These are phyloP conservation scores for Macrobrachium nipponense DNA, from an alignment of 1,140 invertebrate species.

Conservation along the genomic window DNA sequence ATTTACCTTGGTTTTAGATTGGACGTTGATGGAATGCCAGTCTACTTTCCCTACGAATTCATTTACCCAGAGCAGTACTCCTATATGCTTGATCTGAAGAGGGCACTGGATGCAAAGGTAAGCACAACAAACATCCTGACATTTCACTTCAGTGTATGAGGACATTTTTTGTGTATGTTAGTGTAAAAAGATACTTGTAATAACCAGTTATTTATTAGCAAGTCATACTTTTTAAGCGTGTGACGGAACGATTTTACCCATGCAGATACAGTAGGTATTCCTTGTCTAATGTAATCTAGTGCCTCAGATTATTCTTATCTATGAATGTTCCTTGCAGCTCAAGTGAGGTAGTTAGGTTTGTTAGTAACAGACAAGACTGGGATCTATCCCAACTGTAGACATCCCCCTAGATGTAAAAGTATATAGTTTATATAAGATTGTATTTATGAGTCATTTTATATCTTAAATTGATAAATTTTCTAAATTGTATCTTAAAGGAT, in stretches of 20 bases:
- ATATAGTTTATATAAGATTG: too few species aligned
- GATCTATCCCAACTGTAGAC: too few species aligned
- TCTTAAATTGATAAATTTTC: constrained; percentile 26
- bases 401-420: too few species aligned
- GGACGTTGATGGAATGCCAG: constrained; percentile 92
- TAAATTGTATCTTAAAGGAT: background rate
- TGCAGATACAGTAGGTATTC: too few species aligned
- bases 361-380: too few species aligned
- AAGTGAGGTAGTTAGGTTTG: too few species aligned
- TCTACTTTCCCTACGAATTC: constrained; percentile 99
- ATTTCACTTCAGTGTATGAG: too few species aligned
- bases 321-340: too few species aligned
- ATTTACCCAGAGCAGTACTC: constrained; percentile 99
- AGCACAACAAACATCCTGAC: constrained; percentile 17
- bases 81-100: constrained; percentile 98
- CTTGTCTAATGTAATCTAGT: too few species aligned
- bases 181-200: constrained; percentile 8
- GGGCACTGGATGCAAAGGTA: constrained; percentile 95
- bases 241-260: too few species aligned
- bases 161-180: background rate
- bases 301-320: too few species aligned
- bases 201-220: background rate
- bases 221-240: too few species aligned
- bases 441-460: constrained; percentile 2
- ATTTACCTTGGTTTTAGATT: constrained; percentile 74